Evolutionary conservation across 2,113 vertebrate species (phyloP).

Genomic region (Pteropus alecto): DNA sequence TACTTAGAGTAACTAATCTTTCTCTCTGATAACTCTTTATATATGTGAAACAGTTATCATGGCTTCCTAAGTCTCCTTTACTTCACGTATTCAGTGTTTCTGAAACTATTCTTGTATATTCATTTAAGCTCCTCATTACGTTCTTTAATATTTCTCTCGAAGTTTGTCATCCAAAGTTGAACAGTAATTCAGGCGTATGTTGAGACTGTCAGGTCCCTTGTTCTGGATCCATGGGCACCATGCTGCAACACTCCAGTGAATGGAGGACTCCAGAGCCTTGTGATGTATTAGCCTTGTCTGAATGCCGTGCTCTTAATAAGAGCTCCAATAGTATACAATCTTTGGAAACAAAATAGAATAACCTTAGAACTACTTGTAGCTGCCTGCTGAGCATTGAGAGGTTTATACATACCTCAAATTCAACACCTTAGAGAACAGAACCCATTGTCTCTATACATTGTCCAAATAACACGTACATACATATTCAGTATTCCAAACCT

Average conservation of each 20-base stretch:
- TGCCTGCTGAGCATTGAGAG: neutral
- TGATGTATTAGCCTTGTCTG: neutral
- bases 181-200: neutral
- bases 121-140: neutral
- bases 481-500: neutral
- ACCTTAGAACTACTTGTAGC: neutral
- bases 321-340: neutral
- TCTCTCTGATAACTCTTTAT: neutral
- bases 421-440: neutral
- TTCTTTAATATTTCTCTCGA: neutral
- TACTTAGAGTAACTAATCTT: neutral
- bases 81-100: neutral
- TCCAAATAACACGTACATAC: neutral
- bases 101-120: neutral
- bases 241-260: neutral
- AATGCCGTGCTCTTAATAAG: neutral
- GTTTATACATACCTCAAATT: neutral
- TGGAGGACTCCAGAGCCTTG: neutral
- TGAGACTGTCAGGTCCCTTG: neutral
- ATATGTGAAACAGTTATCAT: neutral
- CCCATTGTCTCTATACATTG: neutral
- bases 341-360: neutral
- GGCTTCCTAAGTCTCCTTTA: neutral
- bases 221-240: neutral
- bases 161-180: neutral